phyloP scores from a whole-genome alignment of 2,113 vertebrate genomes.

The Varanus komodoensis region DNA sequence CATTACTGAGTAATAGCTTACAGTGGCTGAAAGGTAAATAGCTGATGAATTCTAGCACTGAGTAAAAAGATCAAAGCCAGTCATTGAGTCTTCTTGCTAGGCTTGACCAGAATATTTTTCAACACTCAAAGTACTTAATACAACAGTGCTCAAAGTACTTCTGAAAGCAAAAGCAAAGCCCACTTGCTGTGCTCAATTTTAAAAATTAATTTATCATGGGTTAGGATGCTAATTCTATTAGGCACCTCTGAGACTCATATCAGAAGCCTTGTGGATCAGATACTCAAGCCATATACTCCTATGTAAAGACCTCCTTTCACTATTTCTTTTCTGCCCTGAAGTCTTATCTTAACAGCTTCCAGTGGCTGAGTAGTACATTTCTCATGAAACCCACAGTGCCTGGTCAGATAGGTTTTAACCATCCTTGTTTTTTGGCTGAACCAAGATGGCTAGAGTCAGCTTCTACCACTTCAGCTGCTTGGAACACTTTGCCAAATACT shows the following conservation, averaged over 20 bases:
- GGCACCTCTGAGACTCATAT: background rate
- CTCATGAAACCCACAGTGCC: background rate
- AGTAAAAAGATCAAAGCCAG: background rate
- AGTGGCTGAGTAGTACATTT: background rate
- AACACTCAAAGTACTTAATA: background rate
- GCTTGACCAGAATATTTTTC: background rate
- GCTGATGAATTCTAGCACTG: background rate
- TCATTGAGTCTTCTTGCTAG: background rate
- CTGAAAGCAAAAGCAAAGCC: background rate
- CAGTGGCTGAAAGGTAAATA: slow-evolving; percentile 6
- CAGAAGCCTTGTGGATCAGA: background rate
- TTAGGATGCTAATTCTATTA: background rate
- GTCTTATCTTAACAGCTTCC: slow-evolving; percentile 19
- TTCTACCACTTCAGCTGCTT: slow-evolving; percentile 26
- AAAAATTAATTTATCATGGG: background rate
- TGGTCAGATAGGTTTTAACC: background rate
- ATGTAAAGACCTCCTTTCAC: background rate
- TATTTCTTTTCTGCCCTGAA: slow-evolving; percentile 7
- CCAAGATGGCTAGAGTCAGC: background rate
- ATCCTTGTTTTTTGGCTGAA: background rate
- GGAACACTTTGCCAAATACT: slow-evolving; percentile 5
- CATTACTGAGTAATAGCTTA: background rate
- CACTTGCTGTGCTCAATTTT: background rate
- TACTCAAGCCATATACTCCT: background rate
- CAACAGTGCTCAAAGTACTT: background rate